Evolutionary conservation across 2,113 vertebrate genomes (phyloP).

Genomic region (Aplodontia rufa): DNA sequence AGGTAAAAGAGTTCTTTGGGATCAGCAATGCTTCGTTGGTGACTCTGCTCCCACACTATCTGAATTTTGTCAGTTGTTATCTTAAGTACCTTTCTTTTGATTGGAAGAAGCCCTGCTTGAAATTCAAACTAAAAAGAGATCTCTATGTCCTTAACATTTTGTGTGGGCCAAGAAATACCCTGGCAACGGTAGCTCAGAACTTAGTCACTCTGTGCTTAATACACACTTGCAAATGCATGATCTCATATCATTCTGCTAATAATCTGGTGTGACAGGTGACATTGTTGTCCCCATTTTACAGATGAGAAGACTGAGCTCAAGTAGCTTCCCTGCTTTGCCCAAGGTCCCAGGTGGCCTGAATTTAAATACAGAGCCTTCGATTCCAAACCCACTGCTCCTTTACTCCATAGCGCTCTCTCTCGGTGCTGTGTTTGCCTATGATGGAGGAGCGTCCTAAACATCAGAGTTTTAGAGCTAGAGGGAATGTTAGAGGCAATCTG

Average conservation of each 20-base stretch:
- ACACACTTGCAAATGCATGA: neutral
- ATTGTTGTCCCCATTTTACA: neutral
- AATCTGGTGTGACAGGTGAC: neutral
- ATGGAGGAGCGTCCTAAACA: neutral
- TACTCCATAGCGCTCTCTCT: neutral
- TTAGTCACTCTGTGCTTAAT: neutral
- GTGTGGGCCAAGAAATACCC: neutral
- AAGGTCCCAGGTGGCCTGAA: neutral
- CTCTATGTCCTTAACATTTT: neutral
- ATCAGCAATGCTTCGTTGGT: neutral
- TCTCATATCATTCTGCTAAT: neutral
- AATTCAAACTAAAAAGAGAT: neutral
- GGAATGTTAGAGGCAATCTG: neutral
- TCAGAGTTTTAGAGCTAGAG: neutral
- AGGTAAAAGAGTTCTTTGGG: neutral
- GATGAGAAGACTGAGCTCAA: neutral
- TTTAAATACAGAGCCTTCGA: neutral
- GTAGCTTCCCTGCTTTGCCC: neutral
- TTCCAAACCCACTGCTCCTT: neutral
- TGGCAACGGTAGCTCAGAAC: constrained; percentile 19
- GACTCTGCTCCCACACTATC: neutral
- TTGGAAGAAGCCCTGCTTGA: constrained; percentile 4
- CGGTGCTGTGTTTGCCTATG: neutral
- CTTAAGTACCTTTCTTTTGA: neutral
- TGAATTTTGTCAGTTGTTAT: neutral